Conservation (phyloP, 1,140 invertebrate genomes). For the Diorhabda sublineata region DNA sequence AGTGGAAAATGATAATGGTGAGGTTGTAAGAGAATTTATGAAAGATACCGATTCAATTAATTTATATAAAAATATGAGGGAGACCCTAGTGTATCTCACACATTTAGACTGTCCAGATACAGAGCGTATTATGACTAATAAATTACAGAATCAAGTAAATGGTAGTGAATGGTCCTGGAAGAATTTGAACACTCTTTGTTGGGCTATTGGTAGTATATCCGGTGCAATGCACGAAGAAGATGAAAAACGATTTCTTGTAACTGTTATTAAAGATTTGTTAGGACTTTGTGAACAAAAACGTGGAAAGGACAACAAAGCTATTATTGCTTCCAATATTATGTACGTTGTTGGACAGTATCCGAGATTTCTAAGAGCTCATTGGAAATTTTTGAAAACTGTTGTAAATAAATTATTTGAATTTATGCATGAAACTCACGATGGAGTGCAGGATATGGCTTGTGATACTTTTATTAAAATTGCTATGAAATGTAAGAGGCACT, state of each 20-base stretch:
- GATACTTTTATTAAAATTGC: constrained; percentile 99
- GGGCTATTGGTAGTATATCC: constrained; percentile 99
- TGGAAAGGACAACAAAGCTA: constrained; percentile 99
- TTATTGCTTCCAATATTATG: constrained; percentile 99
- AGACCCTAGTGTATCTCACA: constrained; percentile 97
- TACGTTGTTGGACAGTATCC: constrained; percentile 99
- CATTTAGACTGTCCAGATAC: constrained; percentile 98
- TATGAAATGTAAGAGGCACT: constrained; percentile 96
- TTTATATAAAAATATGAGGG: constrained; percentile 99
- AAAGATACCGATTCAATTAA: constrained; percentile 99
- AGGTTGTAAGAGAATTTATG: constrained; percentile 99
- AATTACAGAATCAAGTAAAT: constrained; percentile 98
- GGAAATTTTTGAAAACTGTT: constrained; percentile 99
- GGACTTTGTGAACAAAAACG: constrained; percentile 99
- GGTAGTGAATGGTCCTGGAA: constrained; percentile 99
- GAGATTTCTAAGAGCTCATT: constrained; percentile 96
- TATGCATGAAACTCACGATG: constrained; percentile 99
- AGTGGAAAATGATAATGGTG: constrained; percentile 99
- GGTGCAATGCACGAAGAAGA: constrained; percentile 99
- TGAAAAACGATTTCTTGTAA: constrained; percentile 98
- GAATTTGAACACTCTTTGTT: constrained; percentile 98
- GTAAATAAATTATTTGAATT: constrained; percentile 99
- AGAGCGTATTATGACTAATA: constrained; percentile 98
- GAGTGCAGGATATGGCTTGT: constrained; percentile 99
- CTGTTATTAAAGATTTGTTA: constrained; percentile 97